A percentile compares a stretch with the other conserved stretches of the same genome.
These are phyloP conservation scores for Eupithecia centaureata DNA, from an alignment of 2,888 invertebrate genomes.

Conservation along the genomic window DNA sequence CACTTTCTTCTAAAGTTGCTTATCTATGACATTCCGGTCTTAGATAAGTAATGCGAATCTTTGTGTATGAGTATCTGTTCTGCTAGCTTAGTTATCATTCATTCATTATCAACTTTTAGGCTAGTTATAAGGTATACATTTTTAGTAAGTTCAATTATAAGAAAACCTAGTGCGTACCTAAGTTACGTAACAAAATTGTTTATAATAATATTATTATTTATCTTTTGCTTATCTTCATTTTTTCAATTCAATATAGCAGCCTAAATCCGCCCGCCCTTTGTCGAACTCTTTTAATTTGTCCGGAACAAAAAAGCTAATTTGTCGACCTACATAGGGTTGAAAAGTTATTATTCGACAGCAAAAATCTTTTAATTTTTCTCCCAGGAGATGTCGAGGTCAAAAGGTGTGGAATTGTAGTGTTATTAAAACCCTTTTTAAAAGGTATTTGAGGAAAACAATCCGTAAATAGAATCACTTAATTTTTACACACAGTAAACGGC, in stretches of 20 bases:
- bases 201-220: no score
- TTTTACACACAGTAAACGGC: background rate
- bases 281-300: conserved; percentile 55
- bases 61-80: no score
- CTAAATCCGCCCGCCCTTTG: conserved; percentile 2
- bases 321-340: conserved; percentile 50
- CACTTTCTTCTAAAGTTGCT: no score
- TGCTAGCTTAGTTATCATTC: no score
- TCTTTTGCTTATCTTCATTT: background rate
- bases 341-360: conserved; percentile 44
- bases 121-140: no score
- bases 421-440: conserved; percentile 33
- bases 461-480: background rate
- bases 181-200: no score
- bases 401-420: conserved; percentile 12
- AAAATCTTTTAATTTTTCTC: conserved; percentile 35
- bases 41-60: no score
- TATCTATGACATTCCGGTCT: no score
- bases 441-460: conserved; percentile 15
- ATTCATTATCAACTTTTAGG: no score
- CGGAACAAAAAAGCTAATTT: conserved; percentile 64
- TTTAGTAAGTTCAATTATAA: no score
- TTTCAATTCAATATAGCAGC: conserved; percentile 6
- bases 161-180: no score
- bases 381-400: conserved; percentile 31